Conservation (phyloP, 64 coral and sea anemone genomes). For the Pocillopora verrucosa region DNA sequence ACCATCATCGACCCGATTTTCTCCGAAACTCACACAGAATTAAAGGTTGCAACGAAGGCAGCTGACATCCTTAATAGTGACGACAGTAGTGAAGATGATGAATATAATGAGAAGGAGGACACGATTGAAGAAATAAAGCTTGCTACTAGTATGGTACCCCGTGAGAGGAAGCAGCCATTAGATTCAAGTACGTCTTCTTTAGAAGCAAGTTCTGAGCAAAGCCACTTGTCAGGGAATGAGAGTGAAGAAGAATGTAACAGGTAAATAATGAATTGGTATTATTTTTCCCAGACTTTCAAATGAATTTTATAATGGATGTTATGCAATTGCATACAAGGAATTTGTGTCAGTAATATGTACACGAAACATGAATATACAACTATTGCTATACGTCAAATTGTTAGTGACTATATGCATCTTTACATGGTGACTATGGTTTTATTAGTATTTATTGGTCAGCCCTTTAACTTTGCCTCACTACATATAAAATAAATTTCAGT, state of each 20-base stretch:
- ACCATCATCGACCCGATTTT: slow-evolving; percentile 57
- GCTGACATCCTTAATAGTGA: slow-evolving; percentile 10
- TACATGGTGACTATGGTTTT: not conserved
- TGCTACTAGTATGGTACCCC: slow-evolving; percentile 14
- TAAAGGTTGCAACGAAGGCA: slow-evolving; percentile 23
- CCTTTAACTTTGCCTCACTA: slow-evolving; percentile 9
- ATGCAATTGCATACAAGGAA: not conserved
- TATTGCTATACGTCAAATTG: no score
- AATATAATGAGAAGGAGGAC: not conserved
- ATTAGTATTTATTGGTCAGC: slow-evolving; percentile 8
- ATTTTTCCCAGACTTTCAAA: slow-evolving; percentile 8
- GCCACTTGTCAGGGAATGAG: slow-evolving; percentile 24
- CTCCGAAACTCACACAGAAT: slow-evolving; percentile 58
- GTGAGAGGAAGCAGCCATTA: slow-evolving; percentile 32
- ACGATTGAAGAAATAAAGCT: not conserved
- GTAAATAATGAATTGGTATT: not conserved
- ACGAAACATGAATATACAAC: no score
- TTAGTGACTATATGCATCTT: not conserved
- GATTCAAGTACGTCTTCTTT: slow-evolving; percentile 29
- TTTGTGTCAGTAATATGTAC: not conserved
- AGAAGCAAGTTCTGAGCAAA: slow-evolving; percentile 31
- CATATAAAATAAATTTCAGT: slow-evolving; percentile 7
- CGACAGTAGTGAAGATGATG: not conserved
- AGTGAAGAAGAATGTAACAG: slow-evolving; percentile 18
- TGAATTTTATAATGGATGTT: not conserved